Conservation (phyloP, 2,888 invertebrate species). For the Drosophila subquinaria region DNA sequence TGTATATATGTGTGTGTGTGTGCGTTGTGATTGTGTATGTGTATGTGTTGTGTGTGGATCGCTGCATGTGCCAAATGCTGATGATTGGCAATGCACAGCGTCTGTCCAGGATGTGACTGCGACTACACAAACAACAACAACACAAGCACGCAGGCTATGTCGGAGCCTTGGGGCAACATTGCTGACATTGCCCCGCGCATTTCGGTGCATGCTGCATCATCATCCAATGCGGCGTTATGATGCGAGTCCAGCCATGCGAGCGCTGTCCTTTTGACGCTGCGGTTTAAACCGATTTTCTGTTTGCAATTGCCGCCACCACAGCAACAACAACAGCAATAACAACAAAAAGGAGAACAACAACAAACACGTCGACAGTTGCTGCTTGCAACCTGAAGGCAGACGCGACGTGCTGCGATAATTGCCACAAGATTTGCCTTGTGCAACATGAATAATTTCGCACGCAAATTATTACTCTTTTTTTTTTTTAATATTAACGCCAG, state of each 20-base stretch:
- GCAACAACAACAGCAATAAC: slow-evolving; percentile 14
- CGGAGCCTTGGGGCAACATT: slow-evolving; percentile 24
- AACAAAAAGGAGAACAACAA: slow-evolving; percentile 14
- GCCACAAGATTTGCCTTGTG: slow-evolving; percentile 77
- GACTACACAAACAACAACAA: slow-evolving; percentile 30
- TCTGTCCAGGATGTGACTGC: slow-evolving; percentile 53
- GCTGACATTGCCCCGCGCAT: slow-evolving; percentile 14
- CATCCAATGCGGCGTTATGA: slow-evolving; percentile 41
- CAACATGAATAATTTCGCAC: slow-evolving; percentile 77
- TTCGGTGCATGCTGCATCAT: slow-evolving; percentile 14
- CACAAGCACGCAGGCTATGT: slow-evolving; percentile 30
- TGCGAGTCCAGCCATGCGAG: slow-evolving; percentile 50
- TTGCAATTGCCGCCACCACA: slow-evolving; percentile 64
- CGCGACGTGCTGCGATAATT: slow-evolving; percentile 70
- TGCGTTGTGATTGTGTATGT: too few relatives aligned
- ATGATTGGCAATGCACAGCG: slow-evolving; percentile 55
- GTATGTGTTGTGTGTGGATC: slow-evolving; percentile 14
- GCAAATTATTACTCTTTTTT: slow-evolving; percentile 60
- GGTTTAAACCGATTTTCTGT: slow-evolving; percentile 77
- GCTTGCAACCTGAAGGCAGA: slow-evolving; percentile 53
- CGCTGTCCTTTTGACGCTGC: slow-evolving; percentile 76
- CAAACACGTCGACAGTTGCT: slow-evolving; percentile 21
- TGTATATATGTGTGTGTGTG: neutral
- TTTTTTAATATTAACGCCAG: slow-evolving; percentile 73
- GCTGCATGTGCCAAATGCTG: slow-evolving; percentile 49